Percentiles rank a stretch among this genome's conserved stretches.
Evolutionary conservation across 2,113 vertebrate species (phyloP).

Genomic region (Chauna torquata): DNA sequence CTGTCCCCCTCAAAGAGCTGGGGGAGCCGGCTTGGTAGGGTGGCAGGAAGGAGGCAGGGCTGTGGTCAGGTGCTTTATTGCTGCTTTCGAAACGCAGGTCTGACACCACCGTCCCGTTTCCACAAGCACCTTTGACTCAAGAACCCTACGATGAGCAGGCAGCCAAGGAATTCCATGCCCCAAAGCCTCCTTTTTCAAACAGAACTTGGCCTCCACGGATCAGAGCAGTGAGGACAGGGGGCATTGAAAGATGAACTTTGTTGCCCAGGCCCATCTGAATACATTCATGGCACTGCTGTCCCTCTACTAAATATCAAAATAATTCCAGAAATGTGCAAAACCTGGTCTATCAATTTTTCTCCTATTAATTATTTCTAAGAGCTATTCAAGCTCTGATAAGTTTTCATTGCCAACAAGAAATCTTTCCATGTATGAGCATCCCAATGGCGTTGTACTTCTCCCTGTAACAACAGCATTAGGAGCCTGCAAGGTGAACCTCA

Average conservation of each 20-base stretch:
- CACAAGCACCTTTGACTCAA: neutral
- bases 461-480: neutral
- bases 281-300: neutral
- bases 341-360: neutral
- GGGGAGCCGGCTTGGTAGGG: neutral
- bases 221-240: neutral
- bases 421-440: neutral
- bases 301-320: neutral
- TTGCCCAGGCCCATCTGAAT: neutral
- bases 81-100: neutral
- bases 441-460: neutral
- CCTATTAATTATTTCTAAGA: neutral
- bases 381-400: neutral
- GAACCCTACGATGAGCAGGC: neutral
- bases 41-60: neutral
- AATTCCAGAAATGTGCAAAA: neutral
- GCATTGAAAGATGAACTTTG: neutral
- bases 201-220: neutral
- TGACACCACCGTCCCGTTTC: neutral
- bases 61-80: neutral
- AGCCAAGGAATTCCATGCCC: neutral
- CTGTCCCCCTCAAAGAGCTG: neutral
- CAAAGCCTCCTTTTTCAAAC: neutral
- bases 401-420: neutral
- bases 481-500: neutral